Evolutionary conservation across 2,888 invertebrate genomes (phyloP), one percentile per base, ranked within the genome.

Genomic region (Ceratothoa steindachneri): DNA sequence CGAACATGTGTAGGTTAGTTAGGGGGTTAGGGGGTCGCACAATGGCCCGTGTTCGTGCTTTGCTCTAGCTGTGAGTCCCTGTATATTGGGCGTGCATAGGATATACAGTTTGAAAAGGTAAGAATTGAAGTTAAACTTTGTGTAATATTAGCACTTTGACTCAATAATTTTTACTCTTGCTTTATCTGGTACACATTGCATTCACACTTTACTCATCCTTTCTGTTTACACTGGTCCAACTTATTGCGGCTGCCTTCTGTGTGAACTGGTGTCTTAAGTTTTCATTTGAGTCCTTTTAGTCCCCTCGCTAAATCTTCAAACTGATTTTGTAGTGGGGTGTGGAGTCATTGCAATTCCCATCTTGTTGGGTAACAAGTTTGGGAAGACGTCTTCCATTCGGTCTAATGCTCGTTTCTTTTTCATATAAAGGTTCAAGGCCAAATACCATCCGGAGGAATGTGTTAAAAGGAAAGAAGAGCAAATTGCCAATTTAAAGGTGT

Each of bases 391-490:
- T n/a, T n/a, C n/a, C n/a, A n/a, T n/a, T n/a, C n/a, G n/a, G n/a
- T 60, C 24, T 24, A 60, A 60, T 60, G 12, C 1, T 7, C 24
- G 12, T 60, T 60, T 60, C 24, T 24, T 55, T 19, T 55, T 29
- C 15, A 30, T 1, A 4, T 29, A 64, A 19, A 99, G 99, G 98
- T 99, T 99, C 89, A 96, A 97, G 86, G 90, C 93, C 82, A 98
- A 98, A 87, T 99, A 98, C 84, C 98, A 99, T 85, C 99, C 99
- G 1, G 95, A 96, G 85, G 97, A 98, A 83, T 93, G 93, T 70
- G 88, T 92, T 31, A 95, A 92, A 84, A 87, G 94, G 73, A 93
- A 92, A 84, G 92, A 93, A 22, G 96, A 97, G 83, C 93, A 95
- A 82, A 86, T 90, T 72, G 86, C 87, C 73, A 91, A 93, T 73